Conservation (phyloP, 2,113 vertebrate species). For the Panurus biarmicus region DNA sequence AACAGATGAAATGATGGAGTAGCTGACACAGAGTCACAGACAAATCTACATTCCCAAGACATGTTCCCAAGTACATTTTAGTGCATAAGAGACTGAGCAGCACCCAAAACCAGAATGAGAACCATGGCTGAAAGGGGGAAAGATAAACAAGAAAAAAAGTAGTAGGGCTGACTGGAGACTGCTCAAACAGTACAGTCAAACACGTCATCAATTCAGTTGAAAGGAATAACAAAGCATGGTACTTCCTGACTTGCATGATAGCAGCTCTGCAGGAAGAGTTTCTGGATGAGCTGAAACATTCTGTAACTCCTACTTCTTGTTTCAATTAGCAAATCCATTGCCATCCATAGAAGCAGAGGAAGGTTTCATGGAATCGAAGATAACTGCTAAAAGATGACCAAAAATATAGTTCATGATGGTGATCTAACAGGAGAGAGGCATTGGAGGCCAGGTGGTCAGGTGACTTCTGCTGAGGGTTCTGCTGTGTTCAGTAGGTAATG, state of each 20-base stretch:
- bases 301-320: background rate
- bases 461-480: background rate
- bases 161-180: background rate
- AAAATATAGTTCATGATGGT: background rate
- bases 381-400: background rate
- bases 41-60: background rate
- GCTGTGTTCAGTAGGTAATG: background rate
- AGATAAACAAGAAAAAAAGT: background rate
- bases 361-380: background rate
- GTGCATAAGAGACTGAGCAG: background rate
- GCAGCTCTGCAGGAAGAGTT: background rate
- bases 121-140: background rate
- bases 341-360: background rate
- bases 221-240: background rate
- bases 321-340: background rate
- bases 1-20: background rate
- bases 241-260: background rate
- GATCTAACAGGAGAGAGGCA: background rate
- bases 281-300: background rate
- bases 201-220: background rate
- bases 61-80: background rate
- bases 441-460: background rate
- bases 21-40: background rate
- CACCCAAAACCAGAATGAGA: background rate
- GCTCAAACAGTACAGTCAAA: background rate